Conservation (phyloP, 2,113 vertebrate species). For the Melospiza georgiana region DNA sequence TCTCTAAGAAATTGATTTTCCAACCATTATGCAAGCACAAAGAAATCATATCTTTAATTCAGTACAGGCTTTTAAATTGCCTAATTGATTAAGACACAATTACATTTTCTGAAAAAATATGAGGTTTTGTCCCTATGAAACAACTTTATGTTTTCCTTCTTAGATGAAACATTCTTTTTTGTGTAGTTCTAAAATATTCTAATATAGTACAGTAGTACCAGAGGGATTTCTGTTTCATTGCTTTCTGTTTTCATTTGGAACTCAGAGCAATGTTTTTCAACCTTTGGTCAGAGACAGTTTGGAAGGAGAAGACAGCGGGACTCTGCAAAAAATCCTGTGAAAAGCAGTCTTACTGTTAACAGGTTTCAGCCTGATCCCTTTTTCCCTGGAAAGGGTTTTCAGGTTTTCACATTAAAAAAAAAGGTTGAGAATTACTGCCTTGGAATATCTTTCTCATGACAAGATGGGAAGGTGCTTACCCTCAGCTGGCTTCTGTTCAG, state of each 20-base stretch:
- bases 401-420: neutral
- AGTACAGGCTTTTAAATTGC: conserved; percentile 68
- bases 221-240: neutral
- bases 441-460: neutral
- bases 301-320: neutral
- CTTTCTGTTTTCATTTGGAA: neutral
- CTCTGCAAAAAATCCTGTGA: neutral
- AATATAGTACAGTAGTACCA: neutral
- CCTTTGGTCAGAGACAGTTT: neutral
- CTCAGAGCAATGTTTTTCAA: neutral
- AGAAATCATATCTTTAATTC: conserved; percentile 65
- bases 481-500: neutral
- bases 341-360: neutral
- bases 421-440: neutral
- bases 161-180: neutral
- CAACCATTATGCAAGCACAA: conserved; percentile 45
- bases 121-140: conserved; percentile 33
- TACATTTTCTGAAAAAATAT: conserved; percentile 52
- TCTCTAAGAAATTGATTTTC: conserved; percentile 67
- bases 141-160: neutral
- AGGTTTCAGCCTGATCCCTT: neutral
- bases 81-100: conserved; percentile 62
- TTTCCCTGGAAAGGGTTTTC: neutral
- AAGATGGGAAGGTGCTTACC: neutral
- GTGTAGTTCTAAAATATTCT: neutral